Base-by-base conservation (phyloP, 2,888 invertebrate species). In the Pseudolycoriella hygida region DNA sequence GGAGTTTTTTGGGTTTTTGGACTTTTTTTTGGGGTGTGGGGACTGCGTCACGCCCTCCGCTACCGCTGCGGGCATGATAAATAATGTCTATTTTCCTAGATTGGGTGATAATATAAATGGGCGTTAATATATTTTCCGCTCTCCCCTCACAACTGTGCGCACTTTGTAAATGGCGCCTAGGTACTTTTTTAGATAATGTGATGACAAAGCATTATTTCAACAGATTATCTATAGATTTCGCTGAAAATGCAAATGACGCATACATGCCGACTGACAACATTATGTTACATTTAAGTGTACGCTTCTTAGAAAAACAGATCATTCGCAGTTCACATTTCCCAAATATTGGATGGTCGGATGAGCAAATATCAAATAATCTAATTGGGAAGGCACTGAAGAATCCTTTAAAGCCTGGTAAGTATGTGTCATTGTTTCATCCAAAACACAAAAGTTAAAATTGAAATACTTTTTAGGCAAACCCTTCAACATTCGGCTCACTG, bases 291-390 rank as follows among this genome's bases (percentile, higher is more conserved):
- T 17, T 38, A 17, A 38, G 38, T 38, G 38, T 38, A 38, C 38
- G 38, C 2, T 38, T 38, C 17, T 10, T 14, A 2, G 38, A 38
- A 14, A 38, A 38, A 38, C 38, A 38, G 15, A 38, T 38, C 14
- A 38, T 38, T 17, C 12, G 38, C 10, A 38, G 38, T 38, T 38
- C 38, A 15, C 38, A 38, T 17, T 38, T 38, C 15, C 38, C 38
- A 17, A 38, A 38, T 38, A 8, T 38, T 38, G 38, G 38, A 3
- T 38, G 38, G 38, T 38, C 38, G 8, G 17, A 38, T 38, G 38
- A 38, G 3, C 38, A 38, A 38, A 38, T 38, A 15, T 38, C 38
- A 38, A 14, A 38, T 14, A 38, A 38, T 38, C 17, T 38, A n/a
- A 15, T 11, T 38, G 38, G 38, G 10, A 38, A 38, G 17, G 10